Base-by-base conservation (phyloP, 2,888 invertebrate genomes). In the Dryobota labecula region DNA sequence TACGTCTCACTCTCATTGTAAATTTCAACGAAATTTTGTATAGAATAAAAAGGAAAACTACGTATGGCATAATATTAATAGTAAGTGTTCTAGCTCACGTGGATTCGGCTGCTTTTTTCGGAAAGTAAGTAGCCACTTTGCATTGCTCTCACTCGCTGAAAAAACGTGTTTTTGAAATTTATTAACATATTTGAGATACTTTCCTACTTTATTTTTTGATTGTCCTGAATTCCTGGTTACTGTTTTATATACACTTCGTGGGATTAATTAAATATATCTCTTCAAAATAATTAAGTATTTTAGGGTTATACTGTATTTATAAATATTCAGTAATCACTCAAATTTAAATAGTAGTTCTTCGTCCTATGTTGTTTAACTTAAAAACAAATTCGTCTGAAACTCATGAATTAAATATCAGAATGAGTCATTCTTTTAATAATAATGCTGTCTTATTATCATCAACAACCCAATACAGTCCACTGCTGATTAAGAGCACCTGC, bases 151-250 rank as follows among this genome's bases (percentile, higher is more conserved):
- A 87, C 87, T 88, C 78, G 87, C 76, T 60, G 61, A 51, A 58
- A 64, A 87, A 88, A 90, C 87, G 90, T 90, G 88, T 76, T 78
- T 76, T 78, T 73, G 51, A 83, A 88, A 86, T 84, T 67, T 33
- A 88, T 89, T 86, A 83, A 66, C 83, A 88, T 84, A 84, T 79
- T 74, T 73, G 36, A 61, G 11, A 73, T 57, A 68, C 62, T 69
- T 76, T 71, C 71, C 70, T 66, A 60, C 33, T 77, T 75, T 69
- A 62, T 38, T 45, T 68, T 62, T 41, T 8, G 24, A 36, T 30
- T 69, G 45, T 51, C 56, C 61, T 57, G 76, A 62, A 76, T 76
- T 62, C 8, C 11, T 18, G 9, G 41, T 67, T 60, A 30, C 9
- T 43, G 30, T 43, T 66, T 49, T 20, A 33, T 36, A 4, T 36